Evolutionary conservation across 2,797 vertebrate genomes (phyloP), one percentile per base, ranked within the genome.

Genomic region (Lacerta bilineata): DNA sequence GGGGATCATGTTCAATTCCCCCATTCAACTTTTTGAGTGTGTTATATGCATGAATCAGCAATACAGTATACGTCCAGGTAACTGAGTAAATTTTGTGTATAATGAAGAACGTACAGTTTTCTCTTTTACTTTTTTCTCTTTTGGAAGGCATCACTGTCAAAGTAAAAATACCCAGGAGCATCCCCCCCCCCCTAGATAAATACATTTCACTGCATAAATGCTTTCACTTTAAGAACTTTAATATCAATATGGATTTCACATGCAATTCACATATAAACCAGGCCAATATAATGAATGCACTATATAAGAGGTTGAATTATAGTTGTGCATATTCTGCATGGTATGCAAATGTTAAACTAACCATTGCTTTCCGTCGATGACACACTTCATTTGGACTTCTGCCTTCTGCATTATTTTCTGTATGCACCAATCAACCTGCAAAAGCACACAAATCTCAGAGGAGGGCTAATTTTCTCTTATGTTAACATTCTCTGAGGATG

Each of bases 181-280:
- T 17, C 43, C 29, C 83, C 43, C 29, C 83, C 43, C 27, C 36
- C n/a, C 41, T 59, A 17, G 55, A 61, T 84, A 80, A 80, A 64
- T 71, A 4, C 18, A 80, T 50, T 2, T 69, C 81, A 66, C 77
- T 77, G 18, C 71, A 75, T 25, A 80, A 74, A 29, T 87, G 5
- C 43, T 89, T 90, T 79, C 3, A n/a, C 15, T 90, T 89, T 80
- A 78, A 85, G 17, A 87, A 83, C 23, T 75, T 88, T 77, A 83
- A 41, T n/a, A 88, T 69, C 43, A 55, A 23, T 83, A 55, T 39
- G 72, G n/a, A 20, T 88, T 71, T 84, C 43, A 78, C 27, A 55
- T 71, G 64, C 83, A 46, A 78, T 78, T 55, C 81, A 33, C 46
- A 69, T 29, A 61, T 71, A 87, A 84, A 78, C 15, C 81, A 84